Base-by-base conservation (phyloP, 2,113 vertebrate genomes). In the Amphiprion ocellaris region DNA sequence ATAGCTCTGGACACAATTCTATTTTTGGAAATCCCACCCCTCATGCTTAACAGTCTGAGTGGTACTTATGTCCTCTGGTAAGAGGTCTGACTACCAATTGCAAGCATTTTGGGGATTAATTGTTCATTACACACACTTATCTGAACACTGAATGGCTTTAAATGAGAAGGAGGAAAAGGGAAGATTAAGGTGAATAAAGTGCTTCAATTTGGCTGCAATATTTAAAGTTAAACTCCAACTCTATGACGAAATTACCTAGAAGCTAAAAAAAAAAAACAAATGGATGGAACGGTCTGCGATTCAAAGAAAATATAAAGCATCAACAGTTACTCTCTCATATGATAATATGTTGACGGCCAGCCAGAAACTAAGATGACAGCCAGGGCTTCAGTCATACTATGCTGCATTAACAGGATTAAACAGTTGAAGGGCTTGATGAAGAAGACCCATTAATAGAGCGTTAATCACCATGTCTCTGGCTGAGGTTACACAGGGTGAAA, bases 351-450 rank as follows among this genome's bases (percentile, higher is more conserved):
- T 80, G 70, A 80, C 79, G 47, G 70, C 58, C 21, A 69, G 62
- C 24, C 26, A 68, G 71, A 61, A 55, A 84, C 33, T 68, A 70
- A 84, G 63, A 69, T 71, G 70, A 81, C 71, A 77, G 81, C 54
- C 11, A 56, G 69, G n/a, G 41, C 37, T 49, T 77, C 77, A 83
- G 72, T 76, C 56, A 56, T 26, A 61, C 70, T 11, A 14, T 37
- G 56, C 17, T 55, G 80, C 54, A 78, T 86, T 86, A 86, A 86
- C 50, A 58, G 75, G 84, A 89, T 91, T 88, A 80, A 87, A 68
- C 49, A 60, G 68, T 71, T 81, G 55, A 75, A 68, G 53, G 39
- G 62, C 24, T 73, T 53, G 74, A 83, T 79, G 56, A 77, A 68
- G 69, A 81, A 53, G 67, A 69, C 21, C 71, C 66, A 76, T 84